Conservation (phyloP, 2,797 vertebrate species). For the Anas acuta region DNA sequence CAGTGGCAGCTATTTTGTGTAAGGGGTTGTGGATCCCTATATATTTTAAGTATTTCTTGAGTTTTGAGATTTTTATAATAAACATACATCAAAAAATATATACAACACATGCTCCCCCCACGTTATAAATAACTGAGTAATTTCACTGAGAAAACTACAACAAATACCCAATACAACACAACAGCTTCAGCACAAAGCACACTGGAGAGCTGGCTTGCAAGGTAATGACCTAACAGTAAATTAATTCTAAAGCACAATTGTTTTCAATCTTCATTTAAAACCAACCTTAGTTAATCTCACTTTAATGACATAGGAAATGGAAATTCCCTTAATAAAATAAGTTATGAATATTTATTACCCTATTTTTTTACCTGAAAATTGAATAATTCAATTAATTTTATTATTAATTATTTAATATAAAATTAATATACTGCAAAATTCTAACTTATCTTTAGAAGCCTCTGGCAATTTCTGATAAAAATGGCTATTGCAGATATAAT, state of each 20-base stretch:
- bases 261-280: constrained; percentile 80
- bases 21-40: not conserved
- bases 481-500: not conserved
- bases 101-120: too few relatives aligned
- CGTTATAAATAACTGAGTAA: not conserved
- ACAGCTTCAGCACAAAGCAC: not conserved
- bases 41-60: not conserved
- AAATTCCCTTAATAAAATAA: constrained; percentile 86
- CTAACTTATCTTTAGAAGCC: constrained; percentile 35
- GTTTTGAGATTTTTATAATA: not conserved
- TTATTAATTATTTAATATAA: constrained; percentile 93
- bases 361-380: constrained; percentile 87
- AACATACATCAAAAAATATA: not conserved
- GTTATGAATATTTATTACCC: constrained; percentile 95
- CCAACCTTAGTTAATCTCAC: constrained; percentile 78
- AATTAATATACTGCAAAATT: constrained; percentile 85
- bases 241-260: constrained; percentile 80
- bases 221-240: constrained; percentile 61
- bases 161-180: not conserved
- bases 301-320: constrained; percentile 83
- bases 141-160: not conserved
- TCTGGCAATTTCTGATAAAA: not conserved
- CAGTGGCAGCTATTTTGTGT: too few relatives aligned
- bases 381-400: constrained; percentile 94
- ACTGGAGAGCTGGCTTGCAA: not conserved